Evolutionary conservation across 2,797 vertebrate genomes (phyloP), one percentile per base, ranked within the genome.

Genomic region (Sebastes nivosus): DNA sequence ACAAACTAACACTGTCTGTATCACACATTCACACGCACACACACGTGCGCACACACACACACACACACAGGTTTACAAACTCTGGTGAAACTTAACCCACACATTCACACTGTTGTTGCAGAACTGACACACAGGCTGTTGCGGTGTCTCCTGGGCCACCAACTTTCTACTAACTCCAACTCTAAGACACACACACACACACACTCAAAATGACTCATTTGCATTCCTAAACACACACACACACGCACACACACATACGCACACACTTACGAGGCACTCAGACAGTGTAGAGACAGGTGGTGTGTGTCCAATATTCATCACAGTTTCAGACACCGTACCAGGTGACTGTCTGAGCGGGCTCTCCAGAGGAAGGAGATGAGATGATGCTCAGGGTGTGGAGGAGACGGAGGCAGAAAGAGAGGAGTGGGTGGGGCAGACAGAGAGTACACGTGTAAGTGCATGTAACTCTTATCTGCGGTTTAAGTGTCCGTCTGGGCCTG

Each of bases 401-500:
- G 42, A 85, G 59, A 72, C 5, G 4, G 58, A 64, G 22, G 38
- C 57, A 71, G 76, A 77, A 32, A 68, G 59, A 68, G 59, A 76
- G 57, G 74, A 67, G 76, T 79, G 67, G 80, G 72, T 74, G 84
- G 60, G 58, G 83, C 54, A 71, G 71, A 65, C 79, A 61, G 80
- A 8, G 30, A 59, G 46, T 61, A 79, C 88, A 89, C 83, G 66
- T 91, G 86, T 91, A 85, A 86, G 92, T 86, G 68, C 78, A 68
- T 86, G 77, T 72, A 77, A 80, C 78, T 83, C 77, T 86, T 82
- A 82, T 88, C 79, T 85, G 77, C 16, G 36, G 80, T 88, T 82
- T 77, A 86, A 88, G 77, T 93, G 83, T 91, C 69, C 42, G 60
- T 83, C 84, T 92, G 84, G 79, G 75, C 46, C 82, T 83, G 80